Base-by-base conservation (phyloP, 1,140 invertebrate genomes). In the Rhopalosiphum padi region DNA sequence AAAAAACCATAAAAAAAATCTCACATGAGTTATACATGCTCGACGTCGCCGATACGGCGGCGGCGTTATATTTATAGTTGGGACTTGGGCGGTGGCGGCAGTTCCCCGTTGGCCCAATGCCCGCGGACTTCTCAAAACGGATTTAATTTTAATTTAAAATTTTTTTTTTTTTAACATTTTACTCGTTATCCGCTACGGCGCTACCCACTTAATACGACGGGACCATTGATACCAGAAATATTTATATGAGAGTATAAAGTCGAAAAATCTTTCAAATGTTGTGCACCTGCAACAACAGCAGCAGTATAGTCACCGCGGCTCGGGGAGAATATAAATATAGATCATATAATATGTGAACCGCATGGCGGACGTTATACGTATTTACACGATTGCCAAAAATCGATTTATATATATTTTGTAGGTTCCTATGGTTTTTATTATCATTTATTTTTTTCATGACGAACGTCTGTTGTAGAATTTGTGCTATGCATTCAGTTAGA, bases 311-410 rank as follows among this genome's bases (percentile, higher is more conserved):
- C 37, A 86, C 21, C 48, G 22, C 53, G 37, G 37, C 51, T 41
- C 25, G 37, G n/a, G 37, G 7, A 37, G 37, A 90, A 90, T 90
- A 37, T 90, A 90, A 90, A 60, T 90, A 60, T 90, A 90, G 88
- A 90, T 90, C 88, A 37, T 90, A 41, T 41, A 41, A 37, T 37
- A n/a, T 23, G 87, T 51, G 11, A 41, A 60, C 15, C 37, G 53
- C 53, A 11, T 41, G 51, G 25, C 43, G 46, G 30, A 88, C 43
- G 9, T 22, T 46, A 87, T 48, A 48, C 25, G 85, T 30, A 15
- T 48, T 46, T 30, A 35, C 35, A 23, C 87, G 87, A 90, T 90
- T 90, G 89, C 89, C 89, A 90, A 90, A 90, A 68, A 90, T 90
- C 53, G 89, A 60, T 90, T 60, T 30, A 68, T 43, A 43, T 41